Conservation (phyloP, 2,113 vertebrate species). For the Oncorhynchus masou region DNA sequence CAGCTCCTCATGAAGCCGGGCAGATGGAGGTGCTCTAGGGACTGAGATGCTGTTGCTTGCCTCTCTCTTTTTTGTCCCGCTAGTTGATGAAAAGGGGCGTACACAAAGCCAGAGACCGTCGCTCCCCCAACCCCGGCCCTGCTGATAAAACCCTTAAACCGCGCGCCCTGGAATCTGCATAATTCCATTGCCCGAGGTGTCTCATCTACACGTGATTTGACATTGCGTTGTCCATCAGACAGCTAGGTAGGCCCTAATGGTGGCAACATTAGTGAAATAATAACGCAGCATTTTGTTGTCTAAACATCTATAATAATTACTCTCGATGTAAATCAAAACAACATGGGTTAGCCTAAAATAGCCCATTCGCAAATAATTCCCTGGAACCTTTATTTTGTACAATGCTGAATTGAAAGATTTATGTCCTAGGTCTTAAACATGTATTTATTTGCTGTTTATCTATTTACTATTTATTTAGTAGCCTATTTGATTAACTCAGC, state of each 20-base stretch:
- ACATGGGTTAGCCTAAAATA: no score
- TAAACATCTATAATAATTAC: not conserved
- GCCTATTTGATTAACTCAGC: no score
- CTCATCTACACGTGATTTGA: conserved; percentile 47
- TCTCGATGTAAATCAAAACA: no score
- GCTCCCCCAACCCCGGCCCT: conserved; percentile 80
- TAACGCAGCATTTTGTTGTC: not conserved
- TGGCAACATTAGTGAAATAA: not conserved
- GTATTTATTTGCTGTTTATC: no score
- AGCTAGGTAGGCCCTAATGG: not conserved
- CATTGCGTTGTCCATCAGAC: conserved; percentile 1
- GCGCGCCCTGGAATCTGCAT: conserved; percentile 89
- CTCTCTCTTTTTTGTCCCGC: conserved; percentile 66
- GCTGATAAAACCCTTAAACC: conserved; percentile 82
- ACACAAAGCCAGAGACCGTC: conserved; percentile 72
- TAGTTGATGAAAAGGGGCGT: conserved; percentile 85
- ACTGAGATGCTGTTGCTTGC: conserved; percentile 74
- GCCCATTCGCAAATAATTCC: no score
- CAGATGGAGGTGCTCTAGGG: conserved; percentile 75
- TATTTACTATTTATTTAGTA: no score
- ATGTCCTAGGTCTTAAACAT: no score
- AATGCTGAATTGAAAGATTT: no score
- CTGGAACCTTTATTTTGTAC: no score
- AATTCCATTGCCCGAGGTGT: conserved; percentile 69
- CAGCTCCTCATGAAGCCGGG: conserved; percentile 74